A percentile compares a stretch with the other conserved stretches of the same genome.
These are phyloP conservation scores for Penaeus indicus DNA, from an alignment of 1,140 invertebrate species.

Conservation along the genomic window DNA sequence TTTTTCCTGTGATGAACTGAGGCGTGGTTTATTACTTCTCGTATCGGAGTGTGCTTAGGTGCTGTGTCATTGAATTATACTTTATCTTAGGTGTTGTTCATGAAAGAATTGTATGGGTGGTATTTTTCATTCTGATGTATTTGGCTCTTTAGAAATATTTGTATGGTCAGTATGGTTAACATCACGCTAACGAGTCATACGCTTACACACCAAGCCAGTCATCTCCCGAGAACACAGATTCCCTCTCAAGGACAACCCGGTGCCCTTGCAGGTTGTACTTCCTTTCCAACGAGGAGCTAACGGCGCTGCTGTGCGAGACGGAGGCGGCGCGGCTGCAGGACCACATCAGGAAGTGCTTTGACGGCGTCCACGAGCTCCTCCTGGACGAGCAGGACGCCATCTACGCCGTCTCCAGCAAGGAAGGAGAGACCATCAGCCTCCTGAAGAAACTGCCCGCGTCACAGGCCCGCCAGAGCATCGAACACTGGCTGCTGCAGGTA, in stretches of 20 bases:
- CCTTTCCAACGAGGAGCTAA: conserved; percentile 94
- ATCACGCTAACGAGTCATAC: no score
- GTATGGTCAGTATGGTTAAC: no score
- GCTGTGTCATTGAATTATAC: no score
- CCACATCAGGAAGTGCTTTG: conserved; percentile 93
- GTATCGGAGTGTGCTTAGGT: no score
- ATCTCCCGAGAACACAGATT: background rate
- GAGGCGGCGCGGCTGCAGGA: conserved; percentile 90
- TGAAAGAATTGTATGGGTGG: no score
- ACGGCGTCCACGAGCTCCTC: conserved; percentile 80
- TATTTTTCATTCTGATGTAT: no score
- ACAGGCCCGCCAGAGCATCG: conserved; percentile 88
- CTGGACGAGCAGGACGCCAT: conserved; percentile 87
- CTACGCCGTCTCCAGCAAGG: conserved; percentile 86
- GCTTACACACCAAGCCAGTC: no score
- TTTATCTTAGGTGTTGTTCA: no score
- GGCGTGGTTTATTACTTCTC: no score
- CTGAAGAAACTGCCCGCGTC: conserved; percentile 80
- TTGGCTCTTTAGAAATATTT: no score
- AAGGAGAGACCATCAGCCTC: conserved; percentile 84
- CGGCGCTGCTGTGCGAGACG: conserved; percentile 95
- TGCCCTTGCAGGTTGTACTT: conserved; percentile 87
- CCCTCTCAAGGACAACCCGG: background rate
- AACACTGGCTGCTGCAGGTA: conserved; percentile 89
- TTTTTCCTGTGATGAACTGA: no score